A percentile compares a stretch with the other conserved stretches of the same genome.
Evolutionary conservation across 2,113 vertebrate species (phyloP).

Genomic region (Cettia cetti): DNA sequence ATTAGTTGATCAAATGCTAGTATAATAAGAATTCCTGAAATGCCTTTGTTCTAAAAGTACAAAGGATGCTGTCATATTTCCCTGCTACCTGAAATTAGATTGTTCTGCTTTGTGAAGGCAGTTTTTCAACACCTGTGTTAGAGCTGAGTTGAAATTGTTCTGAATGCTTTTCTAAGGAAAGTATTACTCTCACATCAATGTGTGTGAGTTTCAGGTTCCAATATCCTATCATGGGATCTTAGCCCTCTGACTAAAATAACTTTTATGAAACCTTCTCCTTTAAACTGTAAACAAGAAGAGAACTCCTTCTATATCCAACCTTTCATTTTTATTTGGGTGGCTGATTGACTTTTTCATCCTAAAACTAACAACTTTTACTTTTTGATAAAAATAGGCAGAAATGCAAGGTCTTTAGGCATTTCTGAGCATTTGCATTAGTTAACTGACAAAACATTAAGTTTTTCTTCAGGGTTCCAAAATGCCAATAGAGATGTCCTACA

Average conservation of each 20-base stretch:
- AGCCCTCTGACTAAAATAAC: neutral
- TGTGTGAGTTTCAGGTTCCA: neutral
- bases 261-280: neutral
- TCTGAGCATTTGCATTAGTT: slow-evolving; percentile 15
- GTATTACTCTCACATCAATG: neutral
- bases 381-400: neutral
- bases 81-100: slow-evolving; percentile 4
- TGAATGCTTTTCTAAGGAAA: neutral
- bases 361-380: neutral
- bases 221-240: neutral
- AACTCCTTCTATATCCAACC: neutral
- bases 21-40: slow-evolving; percentile 31
- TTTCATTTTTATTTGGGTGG: neutral
- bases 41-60: neutral
- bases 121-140: neutral
- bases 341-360: neutral
- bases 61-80: neutral
- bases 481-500: slow-evolving; percentile 44
- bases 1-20: neutral
- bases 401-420: neutral
- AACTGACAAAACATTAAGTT: neutral
- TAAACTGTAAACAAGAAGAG: neutral
- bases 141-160: neutral
- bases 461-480: neutral
- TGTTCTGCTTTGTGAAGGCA: neutral